A percentile compares a stretch with the other conserved stretches of the same genome.
Conservation (phyloP, 2,888 invertebrate species). For the Napeogenes inachia region DNA sequence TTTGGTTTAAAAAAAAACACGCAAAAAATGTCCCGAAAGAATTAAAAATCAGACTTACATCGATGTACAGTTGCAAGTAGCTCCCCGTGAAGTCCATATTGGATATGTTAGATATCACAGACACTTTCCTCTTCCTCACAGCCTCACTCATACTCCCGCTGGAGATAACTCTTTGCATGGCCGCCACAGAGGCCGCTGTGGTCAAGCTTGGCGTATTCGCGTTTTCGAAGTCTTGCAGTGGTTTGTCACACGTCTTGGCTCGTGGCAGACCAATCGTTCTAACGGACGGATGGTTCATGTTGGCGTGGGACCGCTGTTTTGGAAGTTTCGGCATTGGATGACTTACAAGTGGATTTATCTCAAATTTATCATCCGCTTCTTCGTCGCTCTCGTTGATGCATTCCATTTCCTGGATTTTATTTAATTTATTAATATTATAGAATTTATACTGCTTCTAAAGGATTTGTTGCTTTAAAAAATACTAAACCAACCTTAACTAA, state of each 20-base stretch:
- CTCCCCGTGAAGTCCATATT: constrained; percentile 86
- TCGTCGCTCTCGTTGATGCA: constrained; percentile 82
- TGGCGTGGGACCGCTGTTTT: constrained; percentile 59
- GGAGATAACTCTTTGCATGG: constrained; percentile 70
- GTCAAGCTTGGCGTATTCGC: constrained; percentile 52
- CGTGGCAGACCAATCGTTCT: constrained; percentile 64
- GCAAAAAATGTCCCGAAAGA: constrained; percentile 15
- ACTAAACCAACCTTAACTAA: constrained; percentile 55
- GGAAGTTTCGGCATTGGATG: constrained; percentile 59
- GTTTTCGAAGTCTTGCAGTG: constrained; percentile 63
- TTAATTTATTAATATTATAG: no score
- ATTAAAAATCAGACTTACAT: constrained; percentile 60
- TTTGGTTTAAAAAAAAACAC: neutral
- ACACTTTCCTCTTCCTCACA: constrained; percentile 78
- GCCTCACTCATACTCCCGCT: constrained; percentile 73
- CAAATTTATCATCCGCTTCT: constrained; percentile 77
- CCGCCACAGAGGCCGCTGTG: constrained; percentile 66
- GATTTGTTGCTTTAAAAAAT: neutral
- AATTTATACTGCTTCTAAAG: no score
- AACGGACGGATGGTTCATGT: constrained; percentile 70
- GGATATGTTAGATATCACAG: constrained; percentile 84
- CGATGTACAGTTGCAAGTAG: constrained; percentile 82
- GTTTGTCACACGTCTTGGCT: constrained; percentile 71
- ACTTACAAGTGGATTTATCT: constrained; percentile 64
- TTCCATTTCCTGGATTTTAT: constrained; percentile 78